Evolutionary conservation across 2,888 invertebrate species (phyloP).

Genomic region (Polydrusus pterygomalis): DNA sequence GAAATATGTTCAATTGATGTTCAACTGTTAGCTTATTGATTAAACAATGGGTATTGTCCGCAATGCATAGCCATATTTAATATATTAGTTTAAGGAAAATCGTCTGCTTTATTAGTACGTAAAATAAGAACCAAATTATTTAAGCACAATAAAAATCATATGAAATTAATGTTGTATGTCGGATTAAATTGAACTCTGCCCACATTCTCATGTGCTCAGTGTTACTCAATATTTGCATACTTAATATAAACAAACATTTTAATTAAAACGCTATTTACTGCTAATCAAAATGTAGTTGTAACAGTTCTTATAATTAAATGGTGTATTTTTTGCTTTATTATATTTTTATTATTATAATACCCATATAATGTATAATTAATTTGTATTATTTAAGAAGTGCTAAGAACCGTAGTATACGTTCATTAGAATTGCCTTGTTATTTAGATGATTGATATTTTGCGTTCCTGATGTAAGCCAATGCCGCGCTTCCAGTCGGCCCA

Average conservation of each 20-base stretch:
- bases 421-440: no score
- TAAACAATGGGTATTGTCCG: no score
- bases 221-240: constrained; percentile 1
- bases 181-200: neutral
- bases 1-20: no score
- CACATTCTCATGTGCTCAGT: constrained; percentile 2
- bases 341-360: neutral
- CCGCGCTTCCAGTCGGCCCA: no score
- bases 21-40: no score
- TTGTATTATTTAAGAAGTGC: no score
- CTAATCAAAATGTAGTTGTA: constrained; percentile 5
- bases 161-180: neutral
- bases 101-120: no score
- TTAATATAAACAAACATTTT: neutral
- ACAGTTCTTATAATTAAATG: neutral
- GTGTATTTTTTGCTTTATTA: neutral
- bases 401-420: no score
- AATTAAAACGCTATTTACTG: constrained; percentile 5
- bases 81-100: no score
- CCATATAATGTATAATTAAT: neutral
- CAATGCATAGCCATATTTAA: no score
- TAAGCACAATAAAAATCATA: neutral
- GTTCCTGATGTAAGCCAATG: no score
- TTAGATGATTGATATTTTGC: no score
- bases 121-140: neutral